Percentiles rank a stretch among this genome's conserved stretches.
Evolutionary conservation across 2,888 invertebrate genomes (phyloP).

Genomic region (Torymus auratus): DNA sequence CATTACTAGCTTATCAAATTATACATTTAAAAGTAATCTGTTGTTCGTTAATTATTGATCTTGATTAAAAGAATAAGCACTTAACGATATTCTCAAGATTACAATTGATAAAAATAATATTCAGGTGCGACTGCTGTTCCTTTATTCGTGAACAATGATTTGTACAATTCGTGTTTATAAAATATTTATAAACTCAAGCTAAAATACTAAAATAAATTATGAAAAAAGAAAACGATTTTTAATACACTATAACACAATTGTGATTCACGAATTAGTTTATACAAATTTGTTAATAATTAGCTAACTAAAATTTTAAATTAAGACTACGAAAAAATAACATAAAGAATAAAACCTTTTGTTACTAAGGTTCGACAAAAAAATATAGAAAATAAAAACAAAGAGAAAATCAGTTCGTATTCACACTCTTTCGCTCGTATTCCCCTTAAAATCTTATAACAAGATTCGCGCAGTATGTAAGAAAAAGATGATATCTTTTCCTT

Average conservation of each 20-base stretch:
- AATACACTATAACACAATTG: constrained; percentile 56
- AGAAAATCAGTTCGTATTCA: constrained; percentile 57
- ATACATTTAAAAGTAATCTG: background rate
- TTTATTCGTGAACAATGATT: constrained; percentile 57
- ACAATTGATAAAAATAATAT: constrained; percentile 34
- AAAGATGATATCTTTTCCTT: constrained; percentile 43
- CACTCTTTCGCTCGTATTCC: constrained; percentile 54
- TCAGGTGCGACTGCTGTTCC: constrained; percentile 49
- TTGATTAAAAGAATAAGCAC: constrained; percentile 23
- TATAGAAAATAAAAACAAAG: constrained; percentile 36
- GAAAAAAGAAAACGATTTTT: constrained; percentile 47
- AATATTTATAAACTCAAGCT: constrained; percentile 53
- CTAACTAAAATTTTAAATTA: constrained; percentile 55
- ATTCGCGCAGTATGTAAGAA: constrained; percentile 44
- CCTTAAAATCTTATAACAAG: constrained; percentile 29
- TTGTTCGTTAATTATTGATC: constrained; percentile 26
- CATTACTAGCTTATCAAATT: background rate
- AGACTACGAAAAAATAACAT: constrained; percentile 45
- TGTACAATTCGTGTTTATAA: constrained; percentile 58
- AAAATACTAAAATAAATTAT: constrained; percentile 58
- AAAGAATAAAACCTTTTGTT: constrained; percentile 45
- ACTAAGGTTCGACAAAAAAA: constrained; percentile 43
- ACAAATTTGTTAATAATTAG: constrained; percentile 52
- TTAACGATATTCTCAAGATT: constrained; percentile 27
- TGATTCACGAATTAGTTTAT: constrained; percentile 52